Conservation (phyloP, 2,797 vertebrate genomes). For the Nannoperca obscura region DNA sequence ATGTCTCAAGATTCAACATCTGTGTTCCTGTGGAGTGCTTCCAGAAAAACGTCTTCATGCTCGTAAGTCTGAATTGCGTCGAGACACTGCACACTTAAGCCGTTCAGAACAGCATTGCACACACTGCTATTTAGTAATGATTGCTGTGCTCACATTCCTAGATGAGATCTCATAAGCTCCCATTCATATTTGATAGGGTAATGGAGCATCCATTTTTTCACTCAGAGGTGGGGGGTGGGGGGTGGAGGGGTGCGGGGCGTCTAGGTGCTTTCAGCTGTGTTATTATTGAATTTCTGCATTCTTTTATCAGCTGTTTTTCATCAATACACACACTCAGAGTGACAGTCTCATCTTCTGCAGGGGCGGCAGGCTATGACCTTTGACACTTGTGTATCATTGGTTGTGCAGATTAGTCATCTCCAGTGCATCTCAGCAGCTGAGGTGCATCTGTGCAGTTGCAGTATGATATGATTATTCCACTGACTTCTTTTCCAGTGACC, state of each 20-base stretch:
- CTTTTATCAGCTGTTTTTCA: slow-evolving; percentile 50
- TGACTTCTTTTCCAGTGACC: slow-evolving; percentile 57
- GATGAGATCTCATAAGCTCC: slow-evolving; percentile 66
- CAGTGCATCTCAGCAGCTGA: slow-evolving; percentile 24
- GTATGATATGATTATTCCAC: slow-evolving; percentile 60
- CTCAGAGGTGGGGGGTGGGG: slow-evolving; percentile 11
- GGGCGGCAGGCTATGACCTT: slow-evolving; percentile 31
- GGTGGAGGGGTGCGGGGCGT: too few relatives aligned
- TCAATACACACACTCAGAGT: neutral
- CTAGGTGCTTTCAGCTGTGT: slow-evolving; percentile 58
- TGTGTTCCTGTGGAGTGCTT: slow-evolving; percentile 36
- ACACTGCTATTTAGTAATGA: slow-evolving; percentile 61
- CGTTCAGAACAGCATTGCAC: slow-evolving; percentile 29
- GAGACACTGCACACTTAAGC: slow-evolving; percentile 11
- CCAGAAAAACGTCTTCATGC: slow-evolving; percentile 32
- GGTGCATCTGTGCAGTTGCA: slow-evolving; percentile 38
- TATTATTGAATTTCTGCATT: slow-evolving; percentile 47
- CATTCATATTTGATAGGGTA: slow-evolving; percentile 74
- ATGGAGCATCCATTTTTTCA: slow-evolving; percentile 69
- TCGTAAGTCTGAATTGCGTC: slow-evolving; percentile 19
- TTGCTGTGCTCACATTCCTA: slow-evolving; percentile 55
- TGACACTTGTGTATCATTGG: slow-evolving; percentile 46
- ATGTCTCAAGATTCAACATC: slow-evolving; percentile 39
- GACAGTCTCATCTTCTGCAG: slow-evolving; percentile 44
- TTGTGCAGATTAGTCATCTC: slow-evolving; percentile 54